Evolutionary conservation across 2,888 invertebrate species (phyloP), one percentile per base, ranked within the genome.

Genomic region (Eledona agricola): DNA sequence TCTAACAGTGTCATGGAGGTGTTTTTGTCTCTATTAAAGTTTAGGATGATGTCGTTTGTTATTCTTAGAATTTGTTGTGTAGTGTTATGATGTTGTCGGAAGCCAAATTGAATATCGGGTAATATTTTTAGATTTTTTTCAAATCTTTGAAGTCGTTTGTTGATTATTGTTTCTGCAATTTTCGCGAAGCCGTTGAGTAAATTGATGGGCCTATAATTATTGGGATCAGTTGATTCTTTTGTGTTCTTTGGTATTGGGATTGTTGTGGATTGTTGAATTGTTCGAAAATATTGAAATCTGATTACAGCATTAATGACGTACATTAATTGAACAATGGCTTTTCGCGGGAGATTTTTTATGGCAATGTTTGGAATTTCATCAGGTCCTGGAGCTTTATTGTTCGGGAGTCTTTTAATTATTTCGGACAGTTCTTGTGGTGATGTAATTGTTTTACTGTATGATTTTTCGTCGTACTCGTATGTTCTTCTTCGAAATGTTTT

Each of bases 131-230:
- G 11, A 6, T 34, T 20, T 4, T 37, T 16, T 7, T 6, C 7
- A 7, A 12, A 0, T 7, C 9, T 20, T 16, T 13, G 6, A 5
- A 57, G 43, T 25, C 38, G 9, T 2, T 12, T 31, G 10, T 51
- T 9, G 5, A 63, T 32, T 6, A 64, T 32, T 46, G 45, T 58
- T 49, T 71, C 66, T 2, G 59, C 32, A 3, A 64, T 9, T 40
- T 67, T 65, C 13, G 57, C 42, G 5, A 62, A 13, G 1, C 45
- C 28, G 7, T 11, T 28, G 0, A 62, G 35, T 2, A 62, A 38
- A 28, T 57, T 59, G 1, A 61, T 65, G 1, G 62, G 63, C 6
- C 63, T 12, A 34, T 61, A 63, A 31, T 47, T 64, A 25, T 54
- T 25, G 1, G 59, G 51, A n/a, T 10, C 26, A 1, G 10, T 32